Base-by-base conservation (phyloP, 2,888 invertebrate species). In the Phaonia tiefii region DNA sequence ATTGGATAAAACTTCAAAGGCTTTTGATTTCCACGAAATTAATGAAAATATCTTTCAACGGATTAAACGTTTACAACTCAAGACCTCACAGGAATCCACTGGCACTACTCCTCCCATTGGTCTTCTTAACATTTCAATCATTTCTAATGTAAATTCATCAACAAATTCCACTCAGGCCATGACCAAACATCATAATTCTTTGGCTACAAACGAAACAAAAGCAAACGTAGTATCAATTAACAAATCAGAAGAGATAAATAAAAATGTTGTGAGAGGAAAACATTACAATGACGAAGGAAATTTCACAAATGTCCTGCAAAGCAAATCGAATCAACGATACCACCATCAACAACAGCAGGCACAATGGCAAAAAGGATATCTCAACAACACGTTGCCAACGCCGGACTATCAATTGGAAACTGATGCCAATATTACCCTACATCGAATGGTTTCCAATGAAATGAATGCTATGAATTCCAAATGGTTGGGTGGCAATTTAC, bases 1-100 rank as follows among this genome's bases (percentile, higher is more conserved):
- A n/a, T n/a, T n/a, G n/a, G n/a, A n/a, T n/a, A n/a, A n/a, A n/a
- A n/a, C n/a, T n/a, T n/a, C n/a, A n/a, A n/a, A n/a, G n/a, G n/a
- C n/a, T n/a, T n/a, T n/a, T n/a, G n/a, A n/a, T n/a, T n/a, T n/a
- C n/a, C n/a, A n/a, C n/a, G n/a, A n/a, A n/a, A n/a, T n/a, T n/a
- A n/a, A n/a, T 42, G 1, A 37, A 13, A 17, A 31, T 17, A 26
- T 8, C 31, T 31, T 0, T 25, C 15, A n/a, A 13, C 17, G 80
- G 37, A 13, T 31, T 20, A 79, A 75, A 25, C 75, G 79, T 49
- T 66, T 79, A 26, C 31, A 42, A 75, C 0, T 39, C 7, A 3
- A 46, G 17, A 15, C 15, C 26, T 8, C 11, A 22, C 2, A n/a
- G 51, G 3, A 17, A 17, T 22, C 13, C 15, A 65, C 10, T 20